Evolutionary conservation across 2,888 invertebrate genomes (phyloP).

Genomic region (Amphiduros pacificus): DNA sequence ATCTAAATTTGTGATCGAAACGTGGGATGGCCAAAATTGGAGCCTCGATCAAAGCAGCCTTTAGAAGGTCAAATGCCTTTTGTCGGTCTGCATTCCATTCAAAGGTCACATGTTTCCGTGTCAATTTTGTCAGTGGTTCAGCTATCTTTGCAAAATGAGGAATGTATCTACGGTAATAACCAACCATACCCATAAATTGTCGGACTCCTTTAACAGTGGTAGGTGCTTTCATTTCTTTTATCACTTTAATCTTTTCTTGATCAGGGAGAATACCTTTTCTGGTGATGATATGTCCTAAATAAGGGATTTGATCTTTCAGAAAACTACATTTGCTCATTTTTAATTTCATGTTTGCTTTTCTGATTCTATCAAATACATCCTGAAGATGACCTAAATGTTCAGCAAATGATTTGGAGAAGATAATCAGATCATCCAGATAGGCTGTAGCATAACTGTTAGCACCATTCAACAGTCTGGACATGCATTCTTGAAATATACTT

Average conservation of each 20-base stretch:
- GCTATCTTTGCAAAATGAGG: constrained; percentile 1
- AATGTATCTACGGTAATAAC: background rate
- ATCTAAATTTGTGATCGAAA: too few species aligned
- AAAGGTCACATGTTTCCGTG: background rate
- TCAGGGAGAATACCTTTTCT: background rate
- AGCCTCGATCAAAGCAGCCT: background rate
- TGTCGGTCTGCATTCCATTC: background rate
- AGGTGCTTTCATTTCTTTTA: background rate
- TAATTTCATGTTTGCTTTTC: background rate
- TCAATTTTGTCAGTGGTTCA: background rate
- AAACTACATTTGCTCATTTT: constrained; percentile 1
- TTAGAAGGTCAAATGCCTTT: constrained; percentile 1
- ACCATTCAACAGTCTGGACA: background rate
- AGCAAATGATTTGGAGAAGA: background rate
- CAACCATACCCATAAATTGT: background rate
- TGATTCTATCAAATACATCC: background rate
- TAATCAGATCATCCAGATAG: constrained; percentile 6
- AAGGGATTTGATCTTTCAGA: background rate
- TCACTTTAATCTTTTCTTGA: background rate
- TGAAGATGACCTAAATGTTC: constrained; percentile 1
- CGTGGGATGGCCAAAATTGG: too few species aligned
- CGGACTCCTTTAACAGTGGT: background rate
- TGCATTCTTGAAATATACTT: background rate
- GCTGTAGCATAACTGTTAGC: background rate
- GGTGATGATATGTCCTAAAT: background rate